Evolutionary conservation across 2,113 vertebrate genomes (phyloP).

Genomic region (Paedocypris sp.): DNA sequence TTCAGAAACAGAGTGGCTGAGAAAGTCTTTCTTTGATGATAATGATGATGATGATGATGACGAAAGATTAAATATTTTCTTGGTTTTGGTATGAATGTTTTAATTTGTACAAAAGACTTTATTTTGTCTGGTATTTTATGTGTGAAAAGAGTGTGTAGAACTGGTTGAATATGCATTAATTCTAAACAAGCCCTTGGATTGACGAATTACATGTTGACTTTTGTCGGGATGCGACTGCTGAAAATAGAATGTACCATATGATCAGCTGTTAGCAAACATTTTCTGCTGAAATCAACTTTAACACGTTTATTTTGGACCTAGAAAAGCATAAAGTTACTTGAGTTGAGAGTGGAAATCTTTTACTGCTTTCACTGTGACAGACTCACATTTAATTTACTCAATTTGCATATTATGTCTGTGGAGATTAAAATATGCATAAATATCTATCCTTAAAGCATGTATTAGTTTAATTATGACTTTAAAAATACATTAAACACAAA

Average conservation of each 20-base stretch:
- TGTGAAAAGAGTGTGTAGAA: not conserved
- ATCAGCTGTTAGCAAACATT: constrained; percentile 11
- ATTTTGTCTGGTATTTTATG: not conserved
- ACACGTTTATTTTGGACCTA: no score
- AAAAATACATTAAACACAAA: constrained; percentile 71
- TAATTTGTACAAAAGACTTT: not conserved
- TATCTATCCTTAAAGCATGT: constrained; percentile 95
- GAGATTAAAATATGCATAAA: constrained; percentile 74
- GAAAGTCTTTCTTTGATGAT: not conserved
- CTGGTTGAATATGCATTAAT: not conserved
- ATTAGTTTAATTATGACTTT: constrained; percentile 76
- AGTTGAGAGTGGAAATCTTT: not conserved
- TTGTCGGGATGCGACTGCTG: not conserved
- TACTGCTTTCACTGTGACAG: constrained; percentile 37
- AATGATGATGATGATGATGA: constrained; percentile 1
- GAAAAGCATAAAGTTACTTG: not conserved
- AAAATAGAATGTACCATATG: not conserved
- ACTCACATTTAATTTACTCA: constrained; percentile 81
- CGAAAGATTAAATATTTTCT: not conserved
- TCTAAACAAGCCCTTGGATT: not conserved
- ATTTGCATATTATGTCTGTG: constrained; percentile 90
- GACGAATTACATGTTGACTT: not conserved
- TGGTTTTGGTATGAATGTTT: not conserved
- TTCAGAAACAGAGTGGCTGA: not conserved
- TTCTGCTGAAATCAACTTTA: no score